A percentile compares a stretch with the other conserved stretches of the same genome.
Conservation (phyloP, 2,113 vertebrate species). For the Salvelinus fontinalis region DNA sequence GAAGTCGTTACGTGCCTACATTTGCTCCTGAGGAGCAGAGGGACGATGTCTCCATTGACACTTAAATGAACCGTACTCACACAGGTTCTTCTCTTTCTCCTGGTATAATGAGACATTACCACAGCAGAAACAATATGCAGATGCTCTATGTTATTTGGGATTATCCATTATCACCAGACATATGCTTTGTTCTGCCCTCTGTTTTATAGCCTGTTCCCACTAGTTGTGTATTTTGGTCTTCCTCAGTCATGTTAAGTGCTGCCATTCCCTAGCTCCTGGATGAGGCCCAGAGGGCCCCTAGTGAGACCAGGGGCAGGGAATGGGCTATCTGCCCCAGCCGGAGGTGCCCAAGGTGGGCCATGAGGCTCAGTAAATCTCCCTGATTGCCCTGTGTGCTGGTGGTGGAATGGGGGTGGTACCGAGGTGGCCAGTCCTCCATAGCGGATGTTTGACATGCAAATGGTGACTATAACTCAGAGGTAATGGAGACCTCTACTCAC, state of each 20-base stretch:
- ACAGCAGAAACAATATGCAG: slow-evolving; percentile 52
- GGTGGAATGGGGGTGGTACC: slow-evolving; percentile 73
- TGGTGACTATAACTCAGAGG: slow-evolving; percentile 90
- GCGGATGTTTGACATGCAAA: slow-evolving; percentile 97
- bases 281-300: slow-evolving; percentile 79
- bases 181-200: slow-evolving; percentile 67
- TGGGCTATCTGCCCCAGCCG: slow-evolving; percentile 62
- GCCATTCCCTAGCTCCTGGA: slow-evolving; percentile 72
- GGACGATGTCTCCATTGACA: slow-evolving; percentile 59
- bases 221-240: slow-evolving; percentile 66
- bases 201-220: slow-evolving; percentile 63
- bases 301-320: slow-evolving; percentile 70
- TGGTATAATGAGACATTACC: slow-evolving; percentile 63
- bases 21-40: slow-evolving; percentile 45
- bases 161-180: slow-evolving; percentile 61
- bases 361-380: slow-evolving; percentile 76
- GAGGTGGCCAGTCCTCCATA: slow-evolving; percentile 86
- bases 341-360: slow-evolving; percentile 62
- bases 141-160: slow-evolving; percentile 38
- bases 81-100: slow-evolving; percentile 38
- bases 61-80: slow-evolving; percentile 56
- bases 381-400: slow-evolving; percentile 75
- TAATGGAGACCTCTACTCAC: slow-evolving; percentile 70
- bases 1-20: slow-evolving; percentile 45
- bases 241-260: slow-evolving; percentile 72